phyloP scores from a whole-genome alignment of 2,113 vertebrate genomes.

The Callorhinus ursinus region DNA sequence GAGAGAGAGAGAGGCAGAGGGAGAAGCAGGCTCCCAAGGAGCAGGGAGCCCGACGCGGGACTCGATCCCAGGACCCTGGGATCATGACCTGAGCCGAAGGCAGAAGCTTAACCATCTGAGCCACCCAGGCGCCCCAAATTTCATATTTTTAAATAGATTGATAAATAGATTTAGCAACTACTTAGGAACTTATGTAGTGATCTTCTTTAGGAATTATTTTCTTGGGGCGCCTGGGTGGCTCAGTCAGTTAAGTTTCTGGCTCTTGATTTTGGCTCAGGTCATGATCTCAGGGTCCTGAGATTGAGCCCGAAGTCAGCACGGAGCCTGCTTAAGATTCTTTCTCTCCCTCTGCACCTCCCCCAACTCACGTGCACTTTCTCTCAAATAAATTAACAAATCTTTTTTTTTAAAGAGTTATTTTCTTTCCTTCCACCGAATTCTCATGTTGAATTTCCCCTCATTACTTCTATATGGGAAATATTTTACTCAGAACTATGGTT shows the following conservation, averaged over 20 bases:
- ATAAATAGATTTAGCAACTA: neutral
- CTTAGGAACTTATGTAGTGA: neutral
- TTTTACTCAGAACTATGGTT: neutral
- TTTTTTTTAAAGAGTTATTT: neutral
- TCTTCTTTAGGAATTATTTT: neutral
- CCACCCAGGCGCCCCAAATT: neutral
- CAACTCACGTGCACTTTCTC: neutral
- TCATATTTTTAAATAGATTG: neutral
- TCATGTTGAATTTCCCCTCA: neutral
- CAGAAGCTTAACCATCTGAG: too few relatives aligned
- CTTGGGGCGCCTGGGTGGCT: neutral
- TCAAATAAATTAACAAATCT: neutral
- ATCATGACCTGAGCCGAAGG: too few relatives aligned
- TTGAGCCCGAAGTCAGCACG: neutral
- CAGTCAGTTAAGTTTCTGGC: neutral
- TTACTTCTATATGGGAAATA: neutral
- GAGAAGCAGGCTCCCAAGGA: too few relatives aligned
- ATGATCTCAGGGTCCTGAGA: neutral
- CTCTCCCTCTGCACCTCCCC: neutral
- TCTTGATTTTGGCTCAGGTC: neutral
- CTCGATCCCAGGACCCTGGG: too few relatives aligned
- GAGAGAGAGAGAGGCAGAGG: too few relatives aligned
- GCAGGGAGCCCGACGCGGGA: too few relatives aligned
- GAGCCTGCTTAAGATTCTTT: neutral
- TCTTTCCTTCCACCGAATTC: neutral